Evolutionary conservation across 2,888 invertebrate genomes (phyloP).

Genomic region (Heliconius cydno): DNA sequence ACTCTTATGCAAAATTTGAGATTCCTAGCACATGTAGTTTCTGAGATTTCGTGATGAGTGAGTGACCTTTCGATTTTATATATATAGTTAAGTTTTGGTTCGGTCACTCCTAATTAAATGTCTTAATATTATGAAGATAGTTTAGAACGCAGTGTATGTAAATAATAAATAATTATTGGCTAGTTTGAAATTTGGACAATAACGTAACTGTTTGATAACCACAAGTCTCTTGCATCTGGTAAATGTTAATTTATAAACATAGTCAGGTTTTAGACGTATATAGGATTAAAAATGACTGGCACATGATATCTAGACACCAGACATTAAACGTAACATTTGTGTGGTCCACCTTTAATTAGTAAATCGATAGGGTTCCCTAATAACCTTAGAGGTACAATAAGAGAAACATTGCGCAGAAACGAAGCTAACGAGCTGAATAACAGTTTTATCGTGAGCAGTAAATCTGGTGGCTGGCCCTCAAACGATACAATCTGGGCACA

Average conservation of each 20-base stretch:
- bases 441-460: slow-evolving; percentile 56
- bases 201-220: not conserved
- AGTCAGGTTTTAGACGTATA: not conserved
- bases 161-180: not conserved
- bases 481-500: slow-evolving; percentile 47
- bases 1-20: too few species aligned
- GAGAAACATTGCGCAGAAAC: slow-evolving; percentile 50
- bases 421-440: slow-evolving; percentile 65
- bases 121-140: not conserved
- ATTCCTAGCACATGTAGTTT: too few species aligned
- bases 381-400: slow-evolving; percentile 43
- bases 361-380: slow-evolving; percentile 43
- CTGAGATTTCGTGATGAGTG: too few species aligned
- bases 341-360: slow-evolving; percentile 45
- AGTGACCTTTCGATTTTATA: too few species aligned
- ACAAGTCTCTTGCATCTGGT: not conserved
- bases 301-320: slow-evolving; percentile 25
- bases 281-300: slow-evolving; percentile 13
- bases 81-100: too few species aligned
- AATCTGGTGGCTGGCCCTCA: slow-evolving; percentile 46
- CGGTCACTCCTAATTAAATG: too few species aligned
- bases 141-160: not conserved
- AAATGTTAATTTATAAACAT: not conserved
- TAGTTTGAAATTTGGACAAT: not conserved
- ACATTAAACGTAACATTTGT: slow-evolving; percentile 26